Evolutionary conservation across 2,888 invertebrate genomes (phyloP), one percentile per base, ranked within the genome.

Genomic region (Athalia circularis): DNA sequence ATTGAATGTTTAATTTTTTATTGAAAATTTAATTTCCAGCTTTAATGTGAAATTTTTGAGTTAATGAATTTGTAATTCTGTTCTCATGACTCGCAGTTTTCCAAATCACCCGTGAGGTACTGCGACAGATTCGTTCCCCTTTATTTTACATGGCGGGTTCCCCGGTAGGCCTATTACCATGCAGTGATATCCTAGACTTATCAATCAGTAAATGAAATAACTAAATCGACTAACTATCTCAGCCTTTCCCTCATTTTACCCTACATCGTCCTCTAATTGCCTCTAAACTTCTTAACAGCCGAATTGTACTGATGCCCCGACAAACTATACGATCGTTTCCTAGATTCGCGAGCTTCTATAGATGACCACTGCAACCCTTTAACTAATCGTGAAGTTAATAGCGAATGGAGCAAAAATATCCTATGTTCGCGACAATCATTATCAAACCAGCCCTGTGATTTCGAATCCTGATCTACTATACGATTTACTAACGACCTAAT

Each of bases 111-210:
- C 29, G 29, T 29, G 29, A 29, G 29, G 29, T 29, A 29, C 29
- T 29, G 29, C 29, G 29, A 29, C 29, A 29, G 29, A 29, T 29
- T 29, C 29, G 29, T 29, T 90, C 89, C 90, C 90, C 90, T 84
- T 90, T 90, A 82, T 90, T 90, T 90, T 89, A 90, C 90, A 90
- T 90, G 90, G 90, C 90, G 90, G 90, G 89, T 82, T 90, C 90
- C 90, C 90, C 90, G 88, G 88, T 87, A 90, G 90, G 90, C 89
- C 89, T 89, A 89, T 87, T 1, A 89, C 89, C 89, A 89, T 89
- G 89, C 29, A 29, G 29, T 83, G 85, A 86, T 85, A 86, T n/a
- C 29, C 29, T 29, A 29, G 29, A 1, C 29, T 29, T 29, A 2
- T 29, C 2, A 29, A 29, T 29, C 29, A 29, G 2, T 29, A 29